Conservation (phyloP, 2,797 vertebrate genomes). For the Lagorchestes hirsutus region DNA sequence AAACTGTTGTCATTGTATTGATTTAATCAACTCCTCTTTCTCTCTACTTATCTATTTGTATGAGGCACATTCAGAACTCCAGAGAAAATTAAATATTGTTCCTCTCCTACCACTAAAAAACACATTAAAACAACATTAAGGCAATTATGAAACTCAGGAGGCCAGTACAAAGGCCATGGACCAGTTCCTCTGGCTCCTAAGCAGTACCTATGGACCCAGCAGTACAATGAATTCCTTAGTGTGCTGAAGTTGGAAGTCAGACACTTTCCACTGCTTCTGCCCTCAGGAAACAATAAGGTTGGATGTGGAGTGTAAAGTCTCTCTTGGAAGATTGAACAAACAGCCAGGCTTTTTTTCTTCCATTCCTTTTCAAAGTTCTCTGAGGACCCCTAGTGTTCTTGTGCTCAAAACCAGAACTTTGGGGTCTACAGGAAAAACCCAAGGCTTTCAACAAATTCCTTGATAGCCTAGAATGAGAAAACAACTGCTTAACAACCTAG, state of each 20-base stretch:
- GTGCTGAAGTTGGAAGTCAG: conserved; percentile 6
- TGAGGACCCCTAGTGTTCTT: conserved; percentile 84
- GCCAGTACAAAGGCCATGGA: neutral
- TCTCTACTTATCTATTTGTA: neutral
- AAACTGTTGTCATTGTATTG: neutral
- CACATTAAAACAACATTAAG: conserved; percentile 59
- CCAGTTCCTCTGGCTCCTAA: neutral
- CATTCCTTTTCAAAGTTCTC: conserved; percentile 70
- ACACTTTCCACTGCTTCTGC: neutral
- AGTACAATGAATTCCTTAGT: neutral
- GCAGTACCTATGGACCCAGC: neutral
- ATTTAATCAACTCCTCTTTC: neutral
- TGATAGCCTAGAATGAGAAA: neutral
- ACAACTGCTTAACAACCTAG: neutral
- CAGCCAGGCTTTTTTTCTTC: neutral
- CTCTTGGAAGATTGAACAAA: neutral
- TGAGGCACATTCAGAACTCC: conserved; percentile 52
- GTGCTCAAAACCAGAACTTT: conserved; percentile 27
- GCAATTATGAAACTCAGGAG: conserved; percentile 52
- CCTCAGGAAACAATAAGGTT: neutral
- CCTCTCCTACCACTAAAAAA: conserved; percentile 43
- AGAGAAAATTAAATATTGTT: conserved; percentile 52
- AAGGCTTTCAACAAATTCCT: neutral
- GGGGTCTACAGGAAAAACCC: neutral
- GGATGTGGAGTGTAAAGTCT: neutral